phyloP scores from a whole-genome alignment of 1,140 invertebrate species.

The Cotesia vestalis region DNA sequence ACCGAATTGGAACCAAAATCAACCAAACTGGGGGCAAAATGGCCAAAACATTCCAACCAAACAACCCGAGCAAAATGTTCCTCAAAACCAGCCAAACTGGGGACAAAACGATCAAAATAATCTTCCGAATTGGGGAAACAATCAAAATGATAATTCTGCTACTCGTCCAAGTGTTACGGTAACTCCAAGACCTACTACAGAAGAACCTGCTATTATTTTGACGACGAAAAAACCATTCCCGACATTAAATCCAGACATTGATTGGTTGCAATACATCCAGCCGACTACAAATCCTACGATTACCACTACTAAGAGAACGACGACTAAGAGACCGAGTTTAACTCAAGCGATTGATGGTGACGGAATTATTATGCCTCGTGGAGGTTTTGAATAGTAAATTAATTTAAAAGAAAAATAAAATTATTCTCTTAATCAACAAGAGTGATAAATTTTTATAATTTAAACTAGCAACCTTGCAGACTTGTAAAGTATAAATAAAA shows the following conservation, averaged over 20 bases:
- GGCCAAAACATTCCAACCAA: no score
- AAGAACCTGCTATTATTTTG: background rate
- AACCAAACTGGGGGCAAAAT: no score
- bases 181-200: background rate
- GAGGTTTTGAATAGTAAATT: background rate
- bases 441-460: no score
- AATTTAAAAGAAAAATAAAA: no score
- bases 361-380: background rate
- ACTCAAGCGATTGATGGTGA: conserved; percentile 4
- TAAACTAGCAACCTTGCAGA: no score
- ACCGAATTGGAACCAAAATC: no score
- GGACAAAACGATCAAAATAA: background rate
- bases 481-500: no score
- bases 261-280: conserved; percentile 11
- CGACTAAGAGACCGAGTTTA: background rate
- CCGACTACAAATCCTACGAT: background rate
- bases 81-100: no score
- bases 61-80: no score
- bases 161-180: background rate
- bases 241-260: background rate
- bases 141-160: no score
- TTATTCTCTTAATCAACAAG: background rate
- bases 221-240: conserved; percentile 8
- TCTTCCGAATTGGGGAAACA: background rate
- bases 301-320: no score